Evolutionary conservation across 1,140 invertebrate genomes (phyloP), one percentile per base, ranked within the genome.

Genomic region (Drosophila eugracilis): DNA sequence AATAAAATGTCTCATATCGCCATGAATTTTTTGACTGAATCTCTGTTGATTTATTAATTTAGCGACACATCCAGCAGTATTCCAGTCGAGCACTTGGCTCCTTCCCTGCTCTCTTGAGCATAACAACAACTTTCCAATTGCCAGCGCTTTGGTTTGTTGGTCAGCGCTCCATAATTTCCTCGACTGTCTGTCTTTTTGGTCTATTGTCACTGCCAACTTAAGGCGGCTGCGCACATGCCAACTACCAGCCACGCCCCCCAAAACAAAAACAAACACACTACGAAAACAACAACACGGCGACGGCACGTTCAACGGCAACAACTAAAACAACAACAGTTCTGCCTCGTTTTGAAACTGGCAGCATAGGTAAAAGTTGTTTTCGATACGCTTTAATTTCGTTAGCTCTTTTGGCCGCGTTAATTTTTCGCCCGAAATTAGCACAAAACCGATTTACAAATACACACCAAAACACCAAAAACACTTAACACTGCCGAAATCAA

Each of bases 281-380:
- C 42, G 57, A 37, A 22, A 48, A 47, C 41, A 41, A 50, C 65
- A 60, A 36, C 58, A 34, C n/a, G 12, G 41, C 60, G 55, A 17
- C 21, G 48, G 15, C 55, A 62, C 54, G 72, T 55, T 48, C 53
- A 32, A 48, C 67, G 49, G 44, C 32, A 32, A 63, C 63, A 42
- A 30, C 59, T 21, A 52, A 65, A 36, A 55, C 63, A 50, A 39
- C 63, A 42, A 67, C 70, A 36, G 65, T 85, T 84, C 79, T 84
- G 76, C 28, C 32, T 65, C 66, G 81, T 67, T 73, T 63, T 52
- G 49, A 75, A 75, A 66, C 60, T 67, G 50, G 59, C 60, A 55
- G 59, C 83, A 78, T 67, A 54, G 83, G 83, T 88, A 88, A 88
- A 88, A 88, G 83, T 89, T 88, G 83, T 88, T 83, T 83, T 76